Evolutionary conservation across 2,888 invertebrate species (phyloP), one percentile per base, ranked within the genome.

Genomic region (Apodemia duryi): DNA sequence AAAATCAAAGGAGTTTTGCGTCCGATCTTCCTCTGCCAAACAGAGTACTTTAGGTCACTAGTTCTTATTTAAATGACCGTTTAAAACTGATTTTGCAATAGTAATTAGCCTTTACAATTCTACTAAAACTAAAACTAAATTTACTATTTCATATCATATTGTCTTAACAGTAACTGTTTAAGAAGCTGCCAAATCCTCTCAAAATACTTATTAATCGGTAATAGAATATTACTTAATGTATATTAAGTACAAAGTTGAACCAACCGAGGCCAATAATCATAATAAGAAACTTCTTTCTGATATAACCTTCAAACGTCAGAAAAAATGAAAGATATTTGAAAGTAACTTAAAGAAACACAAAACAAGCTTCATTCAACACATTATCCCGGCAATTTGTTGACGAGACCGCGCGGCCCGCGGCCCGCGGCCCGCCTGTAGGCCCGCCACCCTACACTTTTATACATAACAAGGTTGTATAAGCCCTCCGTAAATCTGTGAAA

Each of bases 201-300:
- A 13, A 13, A 13, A 46, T 13, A 46, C 1, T 13, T 5, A 13
- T 13, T 13, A 46, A 46, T 46, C 4, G 0, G 13, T 46, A 13
- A 13, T 46, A 46, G 1, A 46, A 46, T 46, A 46, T 51, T 51
- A 21, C 49, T 21, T n/a, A 51, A 51, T 51, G 6, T 51, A 0
- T 21, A 6, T n/a, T 21, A 51, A 51, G 9, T 21, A 51, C 49
- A 21, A 51, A 51, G 21, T 51, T 21, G 21, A 6, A 51, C 49
- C 46, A 13, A 6, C n/a, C 49, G 13, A 60, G 32, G 2, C 6
- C 57, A 35, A 35, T 13, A 13, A 60, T 60, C 57, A 60, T 60
- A 60, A 60, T 35, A 60, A 60, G n/a, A 60, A 60, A 60, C 57
- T 60, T 60, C 35, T 35, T 35, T 60, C 57, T n/a, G 13, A 60